phyloP scores from a whole-genome alignment of 35 echinoderm and acorn worm genomes.

The Apostichopus parvimensis region DNA sequence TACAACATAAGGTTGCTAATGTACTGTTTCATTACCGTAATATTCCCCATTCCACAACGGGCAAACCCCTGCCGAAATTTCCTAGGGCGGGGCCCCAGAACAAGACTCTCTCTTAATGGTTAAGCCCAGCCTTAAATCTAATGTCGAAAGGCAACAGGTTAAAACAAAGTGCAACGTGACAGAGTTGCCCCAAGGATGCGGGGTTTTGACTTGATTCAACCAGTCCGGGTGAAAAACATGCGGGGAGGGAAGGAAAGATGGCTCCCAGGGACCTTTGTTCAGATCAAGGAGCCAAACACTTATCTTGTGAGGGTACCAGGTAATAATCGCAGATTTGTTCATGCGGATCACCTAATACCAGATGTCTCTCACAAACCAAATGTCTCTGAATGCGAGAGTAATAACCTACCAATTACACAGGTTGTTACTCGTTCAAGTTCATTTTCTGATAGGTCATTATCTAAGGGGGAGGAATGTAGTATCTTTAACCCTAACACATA shows the following conservation, averaged over 20 bases:
- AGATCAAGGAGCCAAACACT: constrained; percentile 5
- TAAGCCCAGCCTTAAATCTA: constrained; percentile 6
- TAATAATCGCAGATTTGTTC: neutral
- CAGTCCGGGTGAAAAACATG: too few relatives aligned
- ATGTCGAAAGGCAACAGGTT: constrained; percentile 27
- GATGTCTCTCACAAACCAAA: neutral
- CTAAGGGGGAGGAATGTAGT: neutral
- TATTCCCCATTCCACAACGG: constrained; percentile 50
- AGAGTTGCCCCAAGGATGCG: neutral
- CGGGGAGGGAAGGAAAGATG: too few relatives aligned
- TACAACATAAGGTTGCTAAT: constrained; percentile 50
- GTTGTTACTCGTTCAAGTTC: too few relatives aligned
- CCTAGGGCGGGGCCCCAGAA: constrained; percentile 29
- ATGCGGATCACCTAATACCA: constrained; percentile 53
- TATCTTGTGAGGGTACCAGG: neutral
- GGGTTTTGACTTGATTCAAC: neutral
- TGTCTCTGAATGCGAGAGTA: too few relatives aligned
- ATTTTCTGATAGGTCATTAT: constrained; percentile 8
- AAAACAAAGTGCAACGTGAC: constrained; percentile 5
- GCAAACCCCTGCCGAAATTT: constrained; percentile 48
- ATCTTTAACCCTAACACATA: too few relatives aligned
- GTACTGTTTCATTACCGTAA: constrained; percentile 57
- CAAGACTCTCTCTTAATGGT: neutral
- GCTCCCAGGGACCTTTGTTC: too few relatives aligned
- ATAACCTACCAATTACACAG: too few relatives aligned